Conservation (phyloP, 2,113 vertebrate species). For the Tamias sibiricus region DNA sequence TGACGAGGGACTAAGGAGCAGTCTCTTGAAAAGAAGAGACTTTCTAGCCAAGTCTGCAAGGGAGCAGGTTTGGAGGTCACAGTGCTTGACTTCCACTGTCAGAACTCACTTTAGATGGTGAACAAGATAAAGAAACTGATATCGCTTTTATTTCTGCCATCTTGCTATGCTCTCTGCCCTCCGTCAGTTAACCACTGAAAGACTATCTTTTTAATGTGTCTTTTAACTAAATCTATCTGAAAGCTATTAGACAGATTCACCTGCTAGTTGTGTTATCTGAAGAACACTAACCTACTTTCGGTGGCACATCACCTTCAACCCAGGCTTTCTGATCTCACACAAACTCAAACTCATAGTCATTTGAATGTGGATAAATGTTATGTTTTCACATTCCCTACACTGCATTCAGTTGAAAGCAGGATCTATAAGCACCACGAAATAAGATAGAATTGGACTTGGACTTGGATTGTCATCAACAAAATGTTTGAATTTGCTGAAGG, state of each 20-base stretch:
- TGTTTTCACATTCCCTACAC: background rate
- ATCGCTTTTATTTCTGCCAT: background rate
- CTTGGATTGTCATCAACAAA: background rate
- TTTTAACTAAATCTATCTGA: background rate
- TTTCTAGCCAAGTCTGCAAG: background rate
- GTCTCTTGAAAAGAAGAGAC: background rate
- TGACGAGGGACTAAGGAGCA: background rate
- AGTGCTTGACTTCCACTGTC: background rate
- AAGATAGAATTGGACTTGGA: background rate
- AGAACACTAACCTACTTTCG: background rate
- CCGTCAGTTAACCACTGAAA: slow-evolving; percentile 37
- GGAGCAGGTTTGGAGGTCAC: background rate
- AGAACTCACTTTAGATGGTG: background rate
- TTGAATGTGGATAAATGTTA: background rate
- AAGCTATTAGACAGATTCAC: slow-evolving; percentile 38
- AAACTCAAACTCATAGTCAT: background rate
- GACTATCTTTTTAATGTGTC: background rate
- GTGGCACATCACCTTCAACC: rapidly evolving
- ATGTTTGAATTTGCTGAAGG: background rate
- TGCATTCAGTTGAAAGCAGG: background rate
- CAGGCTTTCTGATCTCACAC: background rate
- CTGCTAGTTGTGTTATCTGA: background rate
- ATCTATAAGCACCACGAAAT: background rate
- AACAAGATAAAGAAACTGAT: background rate
- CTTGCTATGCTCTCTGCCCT: background rate